Conservation (phyloP, 2,797 vertebrate genomes). For the Orientallactaga sibirica region DNA sequence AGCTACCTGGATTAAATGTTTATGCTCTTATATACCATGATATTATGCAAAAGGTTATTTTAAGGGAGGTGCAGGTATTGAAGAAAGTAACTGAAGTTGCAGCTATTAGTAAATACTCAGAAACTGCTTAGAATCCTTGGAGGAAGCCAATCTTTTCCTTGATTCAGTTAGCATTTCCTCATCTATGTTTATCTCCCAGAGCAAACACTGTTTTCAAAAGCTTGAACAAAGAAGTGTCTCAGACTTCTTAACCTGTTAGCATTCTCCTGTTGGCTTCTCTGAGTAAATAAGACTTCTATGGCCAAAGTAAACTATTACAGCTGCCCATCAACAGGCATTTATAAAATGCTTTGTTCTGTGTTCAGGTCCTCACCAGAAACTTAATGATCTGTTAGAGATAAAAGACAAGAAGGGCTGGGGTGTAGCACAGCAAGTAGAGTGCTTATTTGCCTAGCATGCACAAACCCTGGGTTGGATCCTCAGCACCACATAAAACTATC, state of each 20-base stretch:
- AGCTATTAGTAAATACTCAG: slow-evolving; percentile 60
- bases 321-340: slow-evolving; percentile 55
- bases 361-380: slow-evolving; percentile 19
- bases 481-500: not conserved
- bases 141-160: slow-evolving; percentile 63
- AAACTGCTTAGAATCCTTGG: slow-evolving; percentile 39
- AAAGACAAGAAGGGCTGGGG: not conserved
- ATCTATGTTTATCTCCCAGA: slow-evolving; percentile 74
- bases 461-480: not conserved
- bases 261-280: slow-evolving; percentile 38
- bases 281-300: slow-evolving; percentile 60
- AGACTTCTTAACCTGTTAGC: slow-evolving; percentile 61
- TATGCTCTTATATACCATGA: slow-evolving; percentile 52
- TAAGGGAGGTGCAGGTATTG: slow-evolving; percentile 14
- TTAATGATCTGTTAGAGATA: slow-evolving; percentile 57
- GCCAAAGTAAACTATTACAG: slow-evolving; percentile 54
- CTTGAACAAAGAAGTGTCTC: slow-evolving; percentile 77
- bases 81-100: slow-evolving; percentile 52
- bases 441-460: not conserved
- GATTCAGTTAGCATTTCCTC: slow-evolving; percentile 75
- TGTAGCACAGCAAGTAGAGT: too few relatives aligned
- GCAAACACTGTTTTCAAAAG: slow-evolving; percentile 74
- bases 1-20: slow-evolving; percentile 47
- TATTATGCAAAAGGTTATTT: slow-evolving; percentile 57
- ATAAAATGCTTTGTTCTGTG: slow-evolving; percentile 50